phyloP scores from a whole-genome alignment of 2,797 vertebrate species.

The Hozukius guyotensis region DNA sequence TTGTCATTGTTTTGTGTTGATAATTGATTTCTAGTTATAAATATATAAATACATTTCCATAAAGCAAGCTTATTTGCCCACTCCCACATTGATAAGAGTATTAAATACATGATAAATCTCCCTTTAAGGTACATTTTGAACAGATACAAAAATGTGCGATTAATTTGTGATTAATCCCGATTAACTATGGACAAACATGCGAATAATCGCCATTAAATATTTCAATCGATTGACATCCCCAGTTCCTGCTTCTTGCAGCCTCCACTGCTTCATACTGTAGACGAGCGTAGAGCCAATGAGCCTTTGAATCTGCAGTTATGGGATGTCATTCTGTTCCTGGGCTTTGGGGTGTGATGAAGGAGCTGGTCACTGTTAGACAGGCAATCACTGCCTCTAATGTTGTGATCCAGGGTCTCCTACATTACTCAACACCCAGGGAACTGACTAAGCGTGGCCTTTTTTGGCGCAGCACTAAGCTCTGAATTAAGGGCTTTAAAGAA shows the following conservation, averaged over 20 bases:
- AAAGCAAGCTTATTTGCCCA: too few relatives aligned
- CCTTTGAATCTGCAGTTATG: not conserved
- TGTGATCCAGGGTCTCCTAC: not conserved
- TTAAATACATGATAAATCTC: too few relatives aligned
- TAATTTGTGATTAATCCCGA: too few relatives aligned
- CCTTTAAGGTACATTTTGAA: too few relatives aligned
- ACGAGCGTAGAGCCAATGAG: not conserved
- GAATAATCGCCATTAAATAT: too few relatives aligned
- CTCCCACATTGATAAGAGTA: too few relatives aligned
- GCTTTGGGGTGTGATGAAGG: not conserved
- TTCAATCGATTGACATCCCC: too few relatives aligned
- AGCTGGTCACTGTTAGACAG: not conserved
- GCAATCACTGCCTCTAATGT: not conserved
- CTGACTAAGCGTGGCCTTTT: not conserved
- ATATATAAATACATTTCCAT: rapidly evolving
- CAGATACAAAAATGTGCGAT: too few relatives aligned
- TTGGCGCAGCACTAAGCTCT: not conserved
- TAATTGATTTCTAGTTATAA: too few relatives aligned
- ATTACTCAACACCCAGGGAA: not conserved
- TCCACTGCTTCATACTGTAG: not conserved
- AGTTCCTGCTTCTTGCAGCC: not conserved
- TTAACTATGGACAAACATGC: too few relatives aligned
- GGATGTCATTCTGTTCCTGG: not conserved
- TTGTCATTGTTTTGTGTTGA: too few relatives aligned
- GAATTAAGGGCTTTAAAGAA: not conserved